These are phyloP conservation scores for Heliconius erato DNA, from an alignment of 2,888 invertebrate species.

Conservation along the genomic window DNA sequence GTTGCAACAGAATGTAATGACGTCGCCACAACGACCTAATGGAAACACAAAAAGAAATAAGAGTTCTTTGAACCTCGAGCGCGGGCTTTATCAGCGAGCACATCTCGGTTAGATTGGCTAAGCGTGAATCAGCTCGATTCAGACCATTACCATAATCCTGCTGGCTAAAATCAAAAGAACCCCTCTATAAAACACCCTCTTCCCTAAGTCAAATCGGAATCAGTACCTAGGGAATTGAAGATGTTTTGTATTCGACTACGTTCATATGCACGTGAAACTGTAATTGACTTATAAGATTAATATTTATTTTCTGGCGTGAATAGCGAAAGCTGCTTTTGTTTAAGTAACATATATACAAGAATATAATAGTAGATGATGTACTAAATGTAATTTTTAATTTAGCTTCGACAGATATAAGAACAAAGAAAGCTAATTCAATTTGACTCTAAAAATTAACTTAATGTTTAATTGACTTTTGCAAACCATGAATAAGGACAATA, in stretches of 20 bases:
- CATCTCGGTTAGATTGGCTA: slow-evolving; percentile 53
- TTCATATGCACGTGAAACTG: not conserved
- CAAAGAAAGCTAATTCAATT: slow-evolving; percentile 44
- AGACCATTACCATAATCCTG: slow-evolving; percentile 57
- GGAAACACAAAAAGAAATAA: slow-evolving; percentile 35
- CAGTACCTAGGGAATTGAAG: slow-evolving; percentile 47
- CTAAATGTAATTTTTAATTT: slow-evolving; percentile 40
- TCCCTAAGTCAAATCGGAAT: slow-evolving; percentile 42
- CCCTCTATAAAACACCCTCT: slow-evolving; percentile 47
- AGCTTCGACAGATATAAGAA: slow-evolving; percentile 34
- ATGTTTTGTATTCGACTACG: slow-evolving; percentile 31
- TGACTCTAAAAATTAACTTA: slow-evolving; percentile 40
- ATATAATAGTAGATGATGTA: not conserved
- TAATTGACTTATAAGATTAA: slow-evolving; percentile 6
- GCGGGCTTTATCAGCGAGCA: slow-evolving; percentile 47
- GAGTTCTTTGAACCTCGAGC: slow-evolving; percentile 40
- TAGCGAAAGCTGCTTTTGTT: not conserved
- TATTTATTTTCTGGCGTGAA: not conserved
- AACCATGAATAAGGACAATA: slow-evolving; percentile 24
- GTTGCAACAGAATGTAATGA: slow-evolving; percentile 21
- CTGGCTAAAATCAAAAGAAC: slow-evolving; percentile 48
- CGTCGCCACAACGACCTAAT: slow-evolving; percentile 22
- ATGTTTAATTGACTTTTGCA: slow-evolving; percentile 40
- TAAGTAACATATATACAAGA: not conserved
- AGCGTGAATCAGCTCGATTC: slow-evolving; percentile 54